A percentile compares a stretch with the other conserved stretches of the same genome.
Conservation (phyloP, 2,113 vertebrate genomes). For the Passer montanus region DNA sequence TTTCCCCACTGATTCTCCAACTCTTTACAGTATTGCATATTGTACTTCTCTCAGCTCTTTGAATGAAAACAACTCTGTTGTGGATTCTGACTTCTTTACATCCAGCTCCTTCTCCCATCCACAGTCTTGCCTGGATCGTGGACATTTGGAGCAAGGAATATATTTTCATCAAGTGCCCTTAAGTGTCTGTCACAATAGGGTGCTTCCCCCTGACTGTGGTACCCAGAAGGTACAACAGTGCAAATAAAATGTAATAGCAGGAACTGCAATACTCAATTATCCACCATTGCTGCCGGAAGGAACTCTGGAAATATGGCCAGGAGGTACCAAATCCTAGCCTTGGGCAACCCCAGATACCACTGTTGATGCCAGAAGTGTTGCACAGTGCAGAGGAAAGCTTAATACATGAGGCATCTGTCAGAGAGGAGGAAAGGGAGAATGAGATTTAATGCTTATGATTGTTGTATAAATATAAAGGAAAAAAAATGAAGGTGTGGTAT, state of each 20-base stretch:
- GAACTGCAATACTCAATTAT: neutral
- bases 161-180: neutral
- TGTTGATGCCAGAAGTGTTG: neutral
- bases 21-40: neutral
- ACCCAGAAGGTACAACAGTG: neutral
- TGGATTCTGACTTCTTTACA: neutral
- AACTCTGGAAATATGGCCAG: neutral
- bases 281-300: neutral
- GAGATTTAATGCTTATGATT: neutral
- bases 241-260: neutral
- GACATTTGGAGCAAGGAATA: neutral
- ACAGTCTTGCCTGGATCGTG: neutral
- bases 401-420: neutral
- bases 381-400: neutral
- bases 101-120: neutral
- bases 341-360: neutral
- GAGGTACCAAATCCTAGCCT: neutral
- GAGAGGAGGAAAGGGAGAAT: neutral
- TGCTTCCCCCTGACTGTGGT: neutral
- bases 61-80: neutral
- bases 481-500: neutral
- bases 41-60: neutral
- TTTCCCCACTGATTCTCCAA: neutral
- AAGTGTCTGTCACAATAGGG: neutral
- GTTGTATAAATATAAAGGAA: neutral